Base-by-base conservation (phyloP, 1,140 invertebrate genomes). In the Liolophura sinensis region DNA sequence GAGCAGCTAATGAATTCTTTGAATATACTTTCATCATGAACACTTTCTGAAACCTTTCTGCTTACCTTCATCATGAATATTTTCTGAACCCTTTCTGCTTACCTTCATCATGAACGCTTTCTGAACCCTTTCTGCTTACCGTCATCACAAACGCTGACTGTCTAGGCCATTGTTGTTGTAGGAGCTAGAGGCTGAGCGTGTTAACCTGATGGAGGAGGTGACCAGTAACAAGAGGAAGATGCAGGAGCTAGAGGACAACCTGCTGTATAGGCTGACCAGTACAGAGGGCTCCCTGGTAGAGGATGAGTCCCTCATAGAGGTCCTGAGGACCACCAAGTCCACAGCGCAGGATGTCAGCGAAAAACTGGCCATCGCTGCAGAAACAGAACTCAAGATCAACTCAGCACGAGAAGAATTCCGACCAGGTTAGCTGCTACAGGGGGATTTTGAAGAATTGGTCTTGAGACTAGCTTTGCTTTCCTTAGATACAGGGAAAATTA, bases 291-390 rank as follows among this genome's bases (percentile, higher is more conserved):
- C 95, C 0, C 84, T 98, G 48, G 95, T 98, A 0, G 96, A 98
- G 75, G 96, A 98, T 77, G 95, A 98, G 85, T 94, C 94, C 24
- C 85, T 98, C 0, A 97, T 98, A 77, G 89, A 92, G 77, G 95
- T 98, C 7, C 86, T 98, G 18, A 90, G 93, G 75, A 91, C 93
- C 72, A 98, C 96, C 0, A 98, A 98, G 87, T 89, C 89, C 7
- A 98, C 96, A 0, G 92, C 96, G 0, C 93, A 96, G 84, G 96
- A 97, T 79, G 95, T 98, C 0, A 96, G 93, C 77, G 92, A 95
- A 77, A 98, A 98, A 84, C 86, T 98, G 0, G 89, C 90, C 79
- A 92, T 96, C 57, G 92, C 95, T 0, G 94, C 92, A 70, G 90
- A 96, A 18, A 98, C 95, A 0, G 95, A 98, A 81, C 91, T 91